These are phyloP conservation scores for Glomeris maerens DNA, from an alignment of 1,140 invertebrate genomes.

Conservation along the genomic window DNA sequence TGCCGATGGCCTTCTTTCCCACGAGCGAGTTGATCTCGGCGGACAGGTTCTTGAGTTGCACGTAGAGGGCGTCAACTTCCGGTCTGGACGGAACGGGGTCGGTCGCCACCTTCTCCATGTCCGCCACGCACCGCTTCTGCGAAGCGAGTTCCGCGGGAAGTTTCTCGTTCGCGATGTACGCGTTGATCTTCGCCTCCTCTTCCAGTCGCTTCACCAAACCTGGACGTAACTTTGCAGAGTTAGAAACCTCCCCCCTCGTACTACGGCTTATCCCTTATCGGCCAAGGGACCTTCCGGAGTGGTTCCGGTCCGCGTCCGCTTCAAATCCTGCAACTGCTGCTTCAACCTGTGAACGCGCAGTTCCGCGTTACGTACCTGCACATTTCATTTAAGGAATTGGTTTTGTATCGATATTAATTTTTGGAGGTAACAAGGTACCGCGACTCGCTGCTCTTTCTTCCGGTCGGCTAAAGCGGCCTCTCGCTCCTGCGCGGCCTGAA, in stretches of 20 bases:
- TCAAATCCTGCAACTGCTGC: conserved; percentile 41
- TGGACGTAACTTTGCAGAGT: conserved; percentile 12
- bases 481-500: conserved; percentile 56
- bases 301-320: conserved; percentile 37
- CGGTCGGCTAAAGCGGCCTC: conserved; percentile 47
- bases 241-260: conserved; percentile 3
- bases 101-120: conserved; percentile 48
- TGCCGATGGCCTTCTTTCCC: conserved; percentile 34
- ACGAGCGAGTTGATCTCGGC: conserved; percentile 43
- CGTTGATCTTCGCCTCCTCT: conserved; percentile 60
- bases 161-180: conserved; percentile 61
- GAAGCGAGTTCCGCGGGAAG: conserved; percentile 52
- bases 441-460: conserved; percentile 41
- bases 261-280: conserved; percentile 2
- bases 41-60: conserved; percentile 44
- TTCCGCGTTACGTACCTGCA: conserved; percentile 35
- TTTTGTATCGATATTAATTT: not conserved
- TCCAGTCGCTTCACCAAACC: conserved; percentile 47
- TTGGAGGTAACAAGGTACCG: conserved; percentile 22
- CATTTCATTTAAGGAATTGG: no score
- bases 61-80: conserved; percentile 46
- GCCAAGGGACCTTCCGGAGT: conserved; percentile 38
- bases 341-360: conserved; percentile 39
- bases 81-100: conserved; percentile 50
- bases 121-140: conserved; percentile 47